These are phyloP conservation scores for Phocoena phocoena DNA, from an alignment of 2,113 vertebrate genomes.

Conservation along the genomic window DNA sequence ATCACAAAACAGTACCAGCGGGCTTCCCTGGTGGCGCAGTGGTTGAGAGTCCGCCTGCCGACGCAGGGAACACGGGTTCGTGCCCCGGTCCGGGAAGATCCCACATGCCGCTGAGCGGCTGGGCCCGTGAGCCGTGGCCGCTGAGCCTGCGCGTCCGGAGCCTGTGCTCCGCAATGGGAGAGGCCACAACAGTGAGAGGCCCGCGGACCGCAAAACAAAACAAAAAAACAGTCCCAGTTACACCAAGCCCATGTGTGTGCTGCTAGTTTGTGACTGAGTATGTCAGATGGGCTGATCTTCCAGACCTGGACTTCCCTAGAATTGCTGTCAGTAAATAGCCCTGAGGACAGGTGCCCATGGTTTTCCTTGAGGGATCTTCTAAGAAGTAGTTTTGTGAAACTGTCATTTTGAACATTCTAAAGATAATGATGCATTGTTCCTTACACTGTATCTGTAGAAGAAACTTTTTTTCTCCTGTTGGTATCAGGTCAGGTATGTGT, in stretches of 20 bases:
- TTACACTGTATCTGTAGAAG: background rate
- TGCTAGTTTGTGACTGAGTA: accelerated
- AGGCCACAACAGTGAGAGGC: too few relatives aligned
- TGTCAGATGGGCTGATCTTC: background rate
- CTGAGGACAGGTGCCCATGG: background rate
- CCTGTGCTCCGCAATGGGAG: too few relatives aligned
- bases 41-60: too few relatives aligned
- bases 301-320: background rate
- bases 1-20: background rate
- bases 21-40: too few relatives aligned
- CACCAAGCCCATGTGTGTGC: background rate
- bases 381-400: background rate
- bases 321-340: background rate
- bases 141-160: too few relatives aligned
- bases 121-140: too few relatives aligned
- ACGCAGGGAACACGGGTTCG: too few relatives aligned
- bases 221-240: background rate
- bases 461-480: background rate
- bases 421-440: background rate
- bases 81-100: too few relatives aligned
- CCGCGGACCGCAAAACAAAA: too few relatives aligned
- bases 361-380: background rate
- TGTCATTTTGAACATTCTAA: background rate
- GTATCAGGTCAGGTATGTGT: background rate
- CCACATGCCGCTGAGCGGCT: too few relatives aligned